Base-by-base conservation (phyloP, 2,888 invertebrate species). In the Blomia tropicalis region DNA sequence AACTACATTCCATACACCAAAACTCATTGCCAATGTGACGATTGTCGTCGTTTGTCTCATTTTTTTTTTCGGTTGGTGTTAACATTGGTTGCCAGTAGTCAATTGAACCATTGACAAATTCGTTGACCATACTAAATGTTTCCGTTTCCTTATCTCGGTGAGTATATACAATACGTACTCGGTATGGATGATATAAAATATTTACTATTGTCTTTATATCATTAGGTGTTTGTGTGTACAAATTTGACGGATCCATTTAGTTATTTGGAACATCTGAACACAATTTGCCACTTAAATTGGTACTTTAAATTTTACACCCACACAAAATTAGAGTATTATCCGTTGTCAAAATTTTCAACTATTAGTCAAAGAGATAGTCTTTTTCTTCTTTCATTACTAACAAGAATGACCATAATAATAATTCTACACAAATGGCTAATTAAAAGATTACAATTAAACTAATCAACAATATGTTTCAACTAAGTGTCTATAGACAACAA, bases 251-350 rank as follows among this genome's bases (percentile, higher is more conserved):
- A 47, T 47, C 7, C 51, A 19, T n/a, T 14, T 14, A 7, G 7
- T 22, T 27, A 19, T 7, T 47, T 7, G n/a, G 51, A n/a, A n/a
- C n/a, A n/a, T n/a, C n/a, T n/a, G 27, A 47, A 47, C 51, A 47
- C 51, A 47, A 47, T 27, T 47, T 47, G 27, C 7, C 51, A 47
- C 51, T 47, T 47, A 47, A 47, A 47, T 47, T 22, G 51, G 7
- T 7, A n/a, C 27, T 47, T 47, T 47, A 47, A 47, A 47, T 19
- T 47, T 47, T 47, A 14, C 22, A 36, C n/a, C n/a, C 14, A 41
- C n/a, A 41, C 14, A 41, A 41, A n/a, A n/a, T n/a, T n/a, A n/a
- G n/a, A n/a, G n/a, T n/a, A n/a, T n/a, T n/a, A n/a, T n/a, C n/a
- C n/a, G n/a, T n/a, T n/a, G n/a, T n/a, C n/a, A n/a, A n/a, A n/a